A percentile compares a stretch with the other conserved stretches of the same genome.
Conservation (phyloP, 2,113 vertebrate species). For the Alouatta palliata region DNA sequence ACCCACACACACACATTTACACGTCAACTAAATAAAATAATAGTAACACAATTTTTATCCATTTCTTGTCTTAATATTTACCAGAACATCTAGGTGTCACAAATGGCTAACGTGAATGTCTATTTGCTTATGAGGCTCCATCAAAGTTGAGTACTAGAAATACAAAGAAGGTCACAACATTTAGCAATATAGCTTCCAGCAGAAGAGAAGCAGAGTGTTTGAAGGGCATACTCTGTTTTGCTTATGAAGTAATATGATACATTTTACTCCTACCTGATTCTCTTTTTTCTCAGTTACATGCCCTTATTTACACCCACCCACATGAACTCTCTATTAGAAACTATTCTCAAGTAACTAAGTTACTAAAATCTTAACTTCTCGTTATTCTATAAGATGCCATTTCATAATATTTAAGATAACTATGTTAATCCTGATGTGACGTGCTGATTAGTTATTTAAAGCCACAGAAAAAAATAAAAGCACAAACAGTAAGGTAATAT, state of each 20-base stretch:
- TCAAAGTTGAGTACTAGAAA: conserved; percentile 7
- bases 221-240: conserved; percentile 31
- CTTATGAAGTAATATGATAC: conserved; percentile 20
- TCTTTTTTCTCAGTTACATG: neutral
- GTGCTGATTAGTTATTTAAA: neutral
- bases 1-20: neutral
- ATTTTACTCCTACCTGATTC: neutral
- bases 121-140: neutral
- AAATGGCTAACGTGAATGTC: neutral
- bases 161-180: conserved; percentile 7
- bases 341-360: neutral
- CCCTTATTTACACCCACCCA: neutral
- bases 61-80: conserved; percentile 25
- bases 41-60: neutral
- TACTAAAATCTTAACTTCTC: neutral
- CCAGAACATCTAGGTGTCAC: neutral
- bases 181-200: neutral
- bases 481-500: neutral
- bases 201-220: neutral
- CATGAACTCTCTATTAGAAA: neutral
- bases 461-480: neutral
- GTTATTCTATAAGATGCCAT: neutral
- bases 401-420: neutral
- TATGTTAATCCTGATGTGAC: neutral
- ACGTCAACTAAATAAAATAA: neutral